These are phyloP conservation scores for Calliopsis andreniformis DNA, from an alignment of 1,140 invertebrate species.

Conservation along the genomic window DNA sequence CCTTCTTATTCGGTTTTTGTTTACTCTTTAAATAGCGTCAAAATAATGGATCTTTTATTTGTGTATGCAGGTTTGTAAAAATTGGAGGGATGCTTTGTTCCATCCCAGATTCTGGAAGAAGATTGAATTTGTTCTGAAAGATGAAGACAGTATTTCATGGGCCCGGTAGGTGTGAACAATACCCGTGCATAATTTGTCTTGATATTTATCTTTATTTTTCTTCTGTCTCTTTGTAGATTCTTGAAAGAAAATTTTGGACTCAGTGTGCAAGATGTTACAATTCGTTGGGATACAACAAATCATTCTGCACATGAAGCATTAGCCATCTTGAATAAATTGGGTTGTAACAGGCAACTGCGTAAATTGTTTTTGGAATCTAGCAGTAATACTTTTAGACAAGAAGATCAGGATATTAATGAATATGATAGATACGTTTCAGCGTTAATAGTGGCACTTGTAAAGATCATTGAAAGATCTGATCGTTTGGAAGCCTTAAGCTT, in stretches of 20 bases:
- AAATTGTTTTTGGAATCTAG: slow-evolving; percentile 76
- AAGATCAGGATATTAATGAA: slow-evolving; percentile 60
- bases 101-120: slow-evolving; percentile 84
- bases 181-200: no score
- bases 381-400: slow-evolving; percentile 69
- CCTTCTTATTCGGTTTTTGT: slow-evolving; percentile 6
- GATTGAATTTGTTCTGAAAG: slow-evolving; percentile 77
- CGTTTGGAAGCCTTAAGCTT: slow-evolving; percentile 82
- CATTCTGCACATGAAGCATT: slow-evolving; percentile 66
- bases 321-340: slow-evolving; percentile 72
- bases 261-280: slow-evolving; percentile 77
- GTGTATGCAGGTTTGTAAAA: slow-evolving; percentile 81
- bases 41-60: no score
- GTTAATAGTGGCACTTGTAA: slow-evolving; percentile 70
- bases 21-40: not conserved
- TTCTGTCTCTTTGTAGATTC: slow-evolving; percentile 67
- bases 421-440: slow-evolving; percentile 41
- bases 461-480: slow-evolving; percentile 74
- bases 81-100: slow-evolving; percentile 84
- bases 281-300: slow-evolving; percentile 71
- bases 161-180: slow-evolving; percentile 70
- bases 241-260: slow-evolving; percentile 74
- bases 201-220: not conserved
- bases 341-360: slow-evolving; percentile 73
- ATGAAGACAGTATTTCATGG: slow-evolving; percentile 77